Conservation (phyloP, 2,888 invertebrate species). For the Agonopterix arenella region DNA sequence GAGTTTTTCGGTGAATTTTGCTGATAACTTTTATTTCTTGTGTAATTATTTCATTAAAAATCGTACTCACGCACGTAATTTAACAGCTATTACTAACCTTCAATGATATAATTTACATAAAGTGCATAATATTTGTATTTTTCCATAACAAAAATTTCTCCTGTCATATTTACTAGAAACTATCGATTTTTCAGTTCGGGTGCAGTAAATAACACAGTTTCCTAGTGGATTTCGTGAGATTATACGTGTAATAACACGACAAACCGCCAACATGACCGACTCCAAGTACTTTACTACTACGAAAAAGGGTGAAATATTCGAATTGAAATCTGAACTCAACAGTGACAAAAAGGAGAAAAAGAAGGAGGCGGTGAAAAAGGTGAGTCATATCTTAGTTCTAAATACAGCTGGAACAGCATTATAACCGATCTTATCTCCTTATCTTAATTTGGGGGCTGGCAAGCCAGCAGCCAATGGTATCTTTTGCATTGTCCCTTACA, state of each 20-base stretch:
- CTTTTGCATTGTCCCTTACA: no score
- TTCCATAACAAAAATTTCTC: background rate
- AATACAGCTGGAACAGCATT: background rate
- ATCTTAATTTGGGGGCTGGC: no score
- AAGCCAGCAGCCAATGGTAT: no score
- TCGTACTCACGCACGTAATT: no score
- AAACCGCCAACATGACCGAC: slow-evolving; percentile 88
- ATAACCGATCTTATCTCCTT: no score
- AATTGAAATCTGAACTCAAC: slow-evolving; percentile 98
- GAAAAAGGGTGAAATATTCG: slow-evolving; percentile 99
- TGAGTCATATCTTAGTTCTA: slow-evolving; percentile 50
- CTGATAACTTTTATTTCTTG: background rate
- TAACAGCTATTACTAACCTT: no score
- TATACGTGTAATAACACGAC: slow-evolving; percentile 7
- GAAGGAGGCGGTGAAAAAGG: slow-evolving; percentile 99
- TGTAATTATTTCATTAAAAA: no score
- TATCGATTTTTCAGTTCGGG: slow-evolving; percentile 44
- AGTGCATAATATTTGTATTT: no score
- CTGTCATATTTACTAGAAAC: slow-evolving; percentile 9
- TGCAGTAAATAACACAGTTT: slow-evolving; percentile 18
- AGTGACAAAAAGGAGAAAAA: slow-evolving; percentile 99
- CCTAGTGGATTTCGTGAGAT: slow-evolving; percentile 2
- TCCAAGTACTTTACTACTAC: slow-evolving; percentile 99
- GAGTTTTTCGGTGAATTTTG: background rate
- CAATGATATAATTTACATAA: no score